Evolutionary conservation across 2,113 vertebrate species (phyloP).

Genomic region (Morphnarchus princeps): DNA sequence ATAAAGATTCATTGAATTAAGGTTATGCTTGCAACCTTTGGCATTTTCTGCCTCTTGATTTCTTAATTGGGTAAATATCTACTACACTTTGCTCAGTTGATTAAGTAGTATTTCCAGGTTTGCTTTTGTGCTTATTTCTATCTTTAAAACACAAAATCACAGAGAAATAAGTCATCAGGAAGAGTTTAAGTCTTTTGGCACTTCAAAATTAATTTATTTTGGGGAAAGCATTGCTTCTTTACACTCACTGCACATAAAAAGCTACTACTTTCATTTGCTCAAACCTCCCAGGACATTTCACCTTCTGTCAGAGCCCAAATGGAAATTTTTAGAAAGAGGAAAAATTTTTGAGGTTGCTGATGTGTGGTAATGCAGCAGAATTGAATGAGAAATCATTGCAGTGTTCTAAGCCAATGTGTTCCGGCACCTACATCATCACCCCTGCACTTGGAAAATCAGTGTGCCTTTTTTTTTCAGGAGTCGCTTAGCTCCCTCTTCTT

Average conservation of each 20-base stretch:
- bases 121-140: not conserved
- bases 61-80: not conserved
- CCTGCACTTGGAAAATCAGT: not conserved
- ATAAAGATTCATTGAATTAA: not conserved
- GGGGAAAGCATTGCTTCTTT: not conserved
- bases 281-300: not conserved
- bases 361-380: not conserved
- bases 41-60: not conserved
- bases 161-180: not conserved
- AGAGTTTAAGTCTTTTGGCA: not conserved
- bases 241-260: not conserved
- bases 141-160: not conserved
- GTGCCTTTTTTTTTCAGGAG: not conserved
- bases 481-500: not conserved
- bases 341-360: not conserved
- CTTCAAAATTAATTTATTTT: not conserved
- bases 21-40: not conserved
- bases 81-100: not conserved
- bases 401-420: not conserved
- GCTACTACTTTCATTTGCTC: not conserved
- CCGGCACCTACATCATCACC: not conserved
- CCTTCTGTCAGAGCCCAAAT: not conserved
- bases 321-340: not conserved
- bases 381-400: not conserved
- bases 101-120: not conserved